phyloP scores from a whole-genome alignment of 1,140 invertebrate genomes.

The Drosophila ficusphila region DNA sequence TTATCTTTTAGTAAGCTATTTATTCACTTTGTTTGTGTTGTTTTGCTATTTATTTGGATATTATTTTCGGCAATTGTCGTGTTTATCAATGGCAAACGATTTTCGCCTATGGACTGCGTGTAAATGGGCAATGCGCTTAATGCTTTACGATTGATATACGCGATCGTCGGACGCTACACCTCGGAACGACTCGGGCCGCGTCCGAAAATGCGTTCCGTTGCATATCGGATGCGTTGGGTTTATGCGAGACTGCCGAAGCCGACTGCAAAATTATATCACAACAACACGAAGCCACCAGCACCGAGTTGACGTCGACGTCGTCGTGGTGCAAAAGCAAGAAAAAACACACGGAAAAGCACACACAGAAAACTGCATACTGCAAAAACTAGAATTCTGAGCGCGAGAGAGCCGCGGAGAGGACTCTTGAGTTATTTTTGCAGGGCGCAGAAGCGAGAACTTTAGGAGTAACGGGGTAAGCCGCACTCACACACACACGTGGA shows the following conservation, averaged over 20 bases:
- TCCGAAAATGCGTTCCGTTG: constrained; percentile 85
- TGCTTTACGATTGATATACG: constrained; percentile 83
- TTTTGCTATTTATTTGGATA: constrained; percentile 1
- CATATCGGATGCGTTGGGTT: constrained; percentile 84
- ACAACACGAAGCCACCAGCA: constrained; percentile 75
- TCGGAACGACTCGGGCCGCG: constrained; percentile 84
- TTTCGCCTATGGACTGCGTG: constrained; percentile 57
- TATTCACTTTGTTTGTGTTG: constrained; percentile 15
- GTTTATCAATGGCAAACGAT: constrained; percentile 18
- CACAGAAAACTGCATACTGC: constrained; percentile 72
- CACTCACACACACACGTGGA: constrained; percentile 1
- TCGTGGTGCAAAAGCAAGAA: constrained; percentile 26
- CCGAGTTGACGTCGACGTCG: constrained; percentile 57
- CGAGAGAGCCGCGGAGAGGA: constrained; percentile 8
- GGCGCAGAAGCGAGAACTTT: constrained; percentile 79
- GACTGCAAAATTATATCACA: constrained; percentile 83
- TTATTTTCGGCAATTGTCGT: constrained; percentile 19
- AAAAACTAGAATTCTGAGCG: constrained; percentile 64
- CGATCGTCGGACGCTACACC: constrained; percentile 84
- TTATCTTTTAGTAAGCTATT: neutral
- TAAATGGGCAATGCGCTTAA: constrained; percentile 74
- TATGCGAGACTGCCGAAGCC: constrained; percentile 84
- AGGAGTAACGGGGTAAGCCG: constrained; percentile 69
- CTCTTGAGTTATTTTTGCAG: constrained; percentile 56
- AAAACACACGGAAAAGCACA: constrained; percentile 4